phyloP scores from a whole-genome alignment of 2,113 vertebrate species.

The Ivindomyrus marchei region DNA sequence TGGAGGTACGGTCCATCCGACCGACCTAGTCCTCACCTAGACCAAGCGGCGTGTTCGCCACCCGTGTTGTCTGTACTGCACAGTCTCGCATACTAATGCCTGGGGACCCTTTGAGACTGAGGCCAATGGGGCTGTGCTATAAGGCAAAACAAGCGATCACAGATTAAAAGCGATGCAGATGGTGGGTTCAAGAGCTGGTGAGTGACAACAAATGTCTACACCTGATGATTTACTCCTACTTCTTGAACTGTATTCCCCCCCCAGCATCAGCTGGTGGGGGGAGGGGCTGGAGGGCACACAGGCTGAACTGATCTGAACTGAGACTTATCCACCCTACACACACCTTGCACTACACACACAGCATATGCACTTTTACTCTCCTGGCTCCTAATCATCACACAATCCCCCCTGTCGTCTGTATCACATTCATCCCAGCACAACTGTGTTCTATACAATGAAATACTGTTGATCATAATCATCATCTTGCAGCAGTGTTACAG shows the following conservation, averaged over 20 bases:
- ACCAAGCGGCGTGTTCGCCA: constrained; percentile 7
- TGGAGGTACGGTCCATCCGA: constrained; percentile 6
- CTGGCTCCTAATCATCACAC: no score
- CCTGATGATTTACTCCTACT: neutral
- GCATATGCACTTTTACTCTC: no score
- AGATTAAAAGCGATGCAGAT: neutral
- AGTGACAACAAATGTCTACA: neutral
- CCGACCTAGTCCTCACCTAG: constrained; percentile 17
- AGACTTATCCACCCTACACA: no score
- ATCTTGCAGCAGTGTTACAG: no score
- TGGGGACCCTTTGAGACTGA: constrained; percentile 10
- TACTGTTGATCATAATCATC: no score
- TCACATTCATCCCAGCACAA: no score
- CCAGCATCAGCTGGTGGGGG: neutral
- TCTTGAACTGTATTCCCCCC: neutral
- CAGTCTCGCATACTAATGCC: constrained; percentile 8
- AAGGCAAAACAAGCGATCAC: constrained; percentile 10
- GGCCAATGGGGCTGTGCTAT: neutral
- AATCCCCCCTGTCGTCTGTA: no score
- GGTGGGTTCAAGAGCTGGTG: neutral
- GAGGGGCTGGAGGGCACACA: neutral
- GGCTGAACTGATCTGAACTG: neutral
- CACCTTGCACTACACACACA: no score
- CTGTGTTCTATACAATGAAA: no score
- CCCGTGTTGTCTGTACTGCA: constrained; percentile 4